Evolutionary conservation across 2,113 vertebrate genomes (phyloP), one percentile per base, ranked within the genome.

Genomic region (Engystomops pustulosus): DNA sequence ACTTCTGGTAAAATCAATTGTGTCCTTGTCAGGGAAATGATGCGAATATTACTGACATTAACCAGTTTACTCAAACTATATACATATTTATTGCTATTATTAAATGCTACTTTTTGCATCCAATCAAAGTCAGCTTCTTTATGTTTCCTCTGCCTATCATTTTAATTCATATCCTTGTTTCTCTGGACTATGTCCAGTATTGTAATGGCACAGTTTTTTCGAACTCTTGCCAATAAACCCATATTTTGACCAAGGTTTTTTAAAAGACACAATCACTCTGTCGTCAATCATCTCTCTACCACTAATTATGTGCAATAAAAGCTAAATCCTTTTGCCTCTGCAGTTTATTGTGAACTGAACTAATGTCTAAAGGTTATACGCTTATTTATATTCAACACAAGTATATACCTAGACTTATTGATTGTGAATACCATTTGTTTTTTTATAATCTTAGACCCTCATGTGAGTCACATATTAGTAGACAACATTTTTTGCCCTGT

Each of bases 311-410:
- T 67, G 14, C 17, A 67, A 67, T 36, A 67, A 67, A 36, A 67
- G 17, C 30, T 3, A 8, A 67, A 67, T 36, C 30, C 15, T 5
- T 67, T 49, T 67, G 6, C 32, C 14, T 65, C 60, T 34, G 32
- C 32, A 36, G 17, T 67, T 67, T 67, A 67, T 67, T 67, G 15
- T 67, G 15, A 20, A 18, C 17, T 30, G 17, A 67, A 32, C 17
- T 67, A 9, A 67, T 67, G 62, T 67, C 62, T 67, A 67, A 67
- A 67, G 62, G 62, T 67, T 67, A 36, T 36, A 36, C 1, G 17
- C 30, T 36, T 67, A 20, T 67, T 67, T 36, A 15, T 67, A 67
- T 67, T 67, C 62, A 34, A 20, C 30, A 67, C 6, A 36, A 20
- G 32, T 20, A 20, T 36, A 67, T 18, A 67, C 32, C 36, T 67